A percentile compares a stretch with the other conserved stretches of the same genome.
These are phyloP conservation scores for Elephas maximus DNA, from an alignment of 2,113 vertebrate species.

Conservation along the genomic window DNA sequence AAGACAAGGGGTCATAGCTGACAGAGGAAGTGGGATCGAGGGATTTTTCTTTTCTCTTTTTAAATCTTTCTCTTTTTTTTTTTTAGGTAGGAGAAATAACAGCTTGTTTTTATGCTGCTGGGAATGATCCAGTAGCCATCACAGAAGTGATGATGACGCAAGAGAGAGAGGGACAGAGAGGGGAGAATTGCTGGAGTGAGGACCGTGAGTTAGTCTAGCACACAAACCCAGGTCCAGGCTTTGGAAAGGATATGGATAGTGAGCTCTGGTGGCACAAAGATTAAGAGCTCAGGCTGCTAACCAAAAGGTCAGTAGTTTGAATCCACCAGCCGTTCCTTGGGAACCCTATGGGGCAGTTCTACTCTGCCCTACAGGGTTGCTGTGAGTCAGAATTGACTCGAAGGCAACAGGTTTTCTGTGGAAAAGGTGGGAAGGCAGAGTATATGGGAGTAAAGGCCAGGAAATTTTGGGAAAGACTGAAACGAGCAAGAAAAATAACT, in stretches of 20 bases:
- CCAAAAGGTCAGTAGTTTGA: too few species aligned
- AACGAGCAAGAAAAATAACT: neutral
- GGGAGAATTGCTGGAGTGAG: neutral
- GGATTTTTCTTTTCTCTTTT: neutral
- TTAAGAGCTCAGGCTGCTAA: too few species aligned
- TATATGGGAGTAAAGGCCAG: fast-evolving
- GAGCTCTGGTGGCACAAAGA: too few species aligned
- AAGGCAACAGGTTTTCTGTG: too few species aligned
- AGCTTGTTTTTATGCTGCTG: neutral
- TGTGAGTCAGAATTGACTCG: too few species aligned
- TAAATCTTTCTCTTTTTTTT: neutral
- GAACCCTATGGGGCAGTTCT: too few species aligned
- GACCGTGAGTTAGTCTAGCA: neutral
- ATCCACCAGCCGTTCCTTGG: too few species aligned
- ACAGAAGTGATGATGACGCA: fast-evolving
- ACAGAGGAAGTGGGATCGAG: neutral
- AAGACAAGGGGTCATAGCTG: neutral
- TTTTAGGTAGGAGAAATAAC: neutral
- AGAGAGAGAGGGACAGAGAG: neutral
- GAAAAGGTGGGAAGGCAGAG: neutral
- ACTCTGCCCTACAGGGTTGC: too few species aligned
- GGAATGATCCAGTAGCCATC: neutral
- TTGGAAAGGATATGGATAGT: neutral
- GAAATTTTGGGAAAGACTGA: neutral
- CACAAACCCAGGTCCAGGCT: neutral